Percentiles rank a stretch among this genome's conserved stretches.
These are phyloP conservation scores for Salminus brasiliensis DNA, from an alignment of 2,113 vertebrate genomes.

Conservation along the genomic window DNA sequence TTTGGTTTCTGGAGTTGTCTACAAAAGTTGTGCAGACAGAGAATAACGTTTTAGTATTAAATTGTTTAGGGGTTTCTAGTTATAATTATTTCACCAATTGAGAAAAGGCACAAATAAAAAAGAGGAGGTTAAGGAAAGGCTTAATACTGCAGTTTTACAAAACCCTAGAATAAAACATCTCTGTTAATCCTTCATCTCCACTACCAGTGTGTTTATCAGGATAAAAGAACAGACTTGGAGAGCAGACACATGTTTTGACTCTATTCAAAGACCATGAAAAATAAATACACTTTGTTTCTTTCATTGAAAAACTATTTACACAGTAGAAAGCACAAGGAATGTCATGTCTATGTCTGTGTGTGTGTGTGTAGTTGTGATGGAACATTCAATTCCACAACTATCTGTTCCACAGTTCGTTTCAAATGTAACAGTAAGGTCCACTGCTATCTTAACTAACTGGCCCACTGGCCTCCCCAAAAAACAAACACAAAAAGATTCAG, in stretches of 20 bases:
- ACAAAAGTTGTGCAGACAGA: too few relatives aligned
- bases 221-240: slow-evolving; percentile 10
- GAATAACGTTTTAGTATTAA: too few relatives aligned
- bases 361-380: slow-evolving; percentile 8
- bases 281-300: slow-evolving; percentile 78
- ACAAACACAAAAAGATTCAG: neutral
- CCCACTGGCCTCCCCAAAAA: neutral
- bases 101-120: too few relatives aligned
- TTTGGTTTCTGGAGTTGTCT: too few relatives aligned
- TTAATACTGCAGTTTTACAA: neutral
- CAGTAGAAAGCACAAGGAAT: slow-evolving; percentile 78
- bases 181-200: neutral
- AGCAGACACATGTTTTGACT: slow-evolving; percentile 53
- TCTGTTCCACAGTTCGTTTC: neutral
- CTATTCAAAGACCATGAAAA: slow-evolving; percentile 56
- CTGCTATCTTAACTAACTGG: neutral
- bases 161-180: neutral
- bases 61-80: too few relatives aligned
- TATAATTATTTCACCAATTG: too few relatives aligned
- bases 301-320: slow-evolving; percentile 76
- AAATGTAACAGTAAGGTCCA: neutral
- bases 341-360: slow-evolving; percentile 32
- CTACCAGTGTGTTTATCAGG: neutral
- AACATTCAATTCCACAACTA: slow-evolving; percentile 1
- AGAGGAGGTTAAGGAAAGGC: neutral